Base-by-base conservation (phyloP, 2,888 invertebrate species). In the Cyclophora albipunctata region DNA sequence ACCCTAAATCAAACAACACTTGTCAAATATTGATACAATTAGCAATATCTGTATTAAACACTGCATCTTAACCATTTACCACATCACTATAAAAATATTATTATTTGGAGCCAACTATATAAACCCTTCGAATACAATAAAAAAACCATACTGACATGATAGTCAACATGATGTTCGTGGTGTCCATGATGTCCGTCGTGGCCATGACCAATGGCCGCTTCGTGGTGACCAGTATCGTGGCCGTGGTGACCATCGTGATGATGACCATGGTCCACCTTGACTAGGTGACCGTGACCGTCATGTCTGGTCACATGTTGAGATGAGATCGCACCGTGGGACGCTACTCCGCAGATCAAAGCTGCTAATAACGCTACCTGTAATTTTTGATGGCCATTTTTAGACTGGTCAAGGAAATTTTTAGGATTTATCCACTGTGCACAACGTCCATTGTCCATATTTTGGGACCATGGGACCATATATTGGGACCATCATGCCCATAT, bases 301-400 rank as follows among this genome's bases (percentile, higher is more conserved):
- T 67, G 6, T 62, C 66, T 45, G 49, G 66, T 47, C 65, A 67
- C 50, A 48, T 58, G 58, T 47, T 64, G 64, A 5, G 64, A 62
- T 4, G 64, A 64, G 43, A 52, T 54, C 4, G 59, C 59, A 76
- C 71, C 42, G 78, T 86, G 45, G 73, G 43, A 20, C 7, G 34
- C 43, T 6, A 34, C 43, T 7, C 43, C 34, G 52, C 4, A 48
- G 42, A 3, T 43, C 20, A 51, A 34, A 4, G 45, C 49, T 3
- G 48, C 47, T n/a, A 58, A 6, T 40, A 45, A 50, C 3, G 49
- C 34, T 3, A 51, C 46, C 57, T 43, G 43, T 4, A 43, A 43
- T 7, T 7, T 40, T 7, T 40, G 40, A 5, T 40, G 40, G 40
- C 7, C 7, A 3, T 2, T 40, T 7, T 7, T 7, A 40, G 40